Conservation (phyloP, 2,113 vertebrate species). For the Empidonax traillii region DNA sequence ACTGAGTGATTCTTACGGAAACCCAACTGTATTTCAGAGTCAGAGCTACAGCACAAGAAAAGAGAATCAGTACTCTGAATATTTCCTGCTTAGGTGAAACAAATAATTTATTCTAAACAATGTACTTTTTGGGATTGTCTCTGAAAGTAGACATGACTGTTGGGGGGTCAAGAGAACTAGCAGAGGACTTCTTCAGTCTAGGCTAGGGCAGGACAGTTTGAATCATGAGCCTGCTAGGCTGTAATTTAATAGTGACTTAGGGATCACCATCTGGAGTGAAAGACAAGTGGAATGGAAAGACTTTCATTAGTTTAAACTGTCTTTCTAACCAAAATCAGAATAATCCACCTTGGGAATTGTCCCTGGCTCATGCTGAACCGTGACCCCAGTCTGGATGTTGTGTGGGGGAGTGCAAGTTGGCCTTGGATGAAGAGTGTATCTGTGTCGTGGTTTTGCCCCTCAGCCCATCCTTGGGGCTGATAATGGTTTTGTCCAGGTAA, state of each 20-base stretch:
- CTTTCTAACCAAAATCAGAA: not conserved
- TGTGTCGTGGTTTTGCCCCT: too few relatives aligned
- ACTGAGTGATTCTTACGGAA: not conserved
- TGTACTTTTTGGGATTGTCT: not conserved
- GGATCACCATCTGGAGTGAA: not conserved
- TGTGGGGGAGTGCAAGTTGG: not conserved
- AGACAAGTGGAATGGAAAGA: not conserved
- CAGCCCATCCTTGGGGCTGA: too few relatives aligned
- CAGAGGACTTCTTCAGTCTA: not conserved
- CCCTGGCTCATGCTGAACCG: not conserved
- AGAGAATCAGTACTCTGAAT: not conserved
- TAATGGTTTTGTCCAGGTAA: too few relatives aligned
- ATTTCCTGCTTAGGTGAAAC: not conserved
- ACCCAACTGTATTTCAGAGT: not conserved
- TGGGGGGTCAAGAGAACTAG: not conserved
- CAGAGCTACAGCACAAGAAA: not conserved
- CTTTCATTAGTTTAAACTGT: not conserved
- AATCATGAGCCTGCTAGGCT: not conserved
- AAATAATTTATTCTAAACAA: not conserved
- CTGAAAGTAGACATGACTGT: not conserved
- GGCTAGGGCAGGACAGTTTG: not conserved
- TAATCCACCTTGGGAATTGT: not conserved
- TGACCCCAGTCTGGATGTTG: not conserved
- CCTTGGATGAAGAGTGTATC: not conserved
- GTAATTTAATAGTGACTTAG: not conserved